Percentiles rank a stretch among this genome's conserved stretches.
Evolutionary conservation across 1,140 invertebrate genomes (phyloP).

Genomic region (Lucilia sericata): DNA sequence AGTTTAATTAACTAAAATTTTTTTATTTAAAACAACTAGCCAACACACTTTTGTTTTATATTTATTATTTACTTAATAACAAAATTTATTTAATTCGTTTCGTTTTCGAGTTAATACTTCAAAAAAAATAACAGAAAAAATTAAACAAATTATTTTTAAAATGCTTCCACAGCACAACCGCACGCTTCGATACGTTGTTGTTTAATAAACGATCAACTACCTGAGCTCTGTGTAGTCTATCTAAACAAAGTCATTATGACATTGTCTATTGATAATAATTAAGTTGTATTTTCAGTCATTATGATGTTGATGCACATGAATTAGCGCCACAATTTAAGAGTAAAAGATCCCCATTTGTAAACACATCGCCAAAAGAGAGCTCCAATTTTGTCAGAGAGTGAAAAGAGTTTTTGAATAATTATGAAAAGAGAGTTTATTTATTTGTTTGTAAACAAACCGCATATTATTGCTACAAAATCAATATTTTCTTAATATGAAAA

Average conservation of each 20-base stretch:
- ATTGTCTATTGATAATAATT: not conserved
- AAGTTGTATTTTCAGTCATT: slow-evolving; percentile 1
- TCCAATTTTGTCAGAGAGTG: not conserved
- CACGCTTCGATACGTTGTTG: slow-evolving; percentile 40
- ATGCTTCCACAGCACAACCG: not conserved
- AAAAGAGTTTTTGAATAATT: not conserved
- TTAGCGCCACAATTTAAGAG: slow-evolving; percentile 19
- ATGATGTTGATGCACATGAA: slow-evolving; percentile 21
- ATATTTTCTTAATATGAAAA: no score
- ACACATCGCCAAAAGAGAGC: not conserved
- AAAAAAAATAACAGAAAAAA: not conserved
- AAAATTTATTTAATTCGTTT: not conserved
- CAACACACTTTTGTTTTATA: not conserved
- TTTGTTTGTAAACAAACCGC: not conserved
- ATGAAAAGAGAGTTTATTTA: not conserved
- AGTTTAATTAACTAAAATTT: not conserved
- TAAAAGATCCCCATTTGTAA: not conserved
- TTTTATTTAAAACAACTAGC: not conserved
- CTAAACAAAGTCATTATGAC: not conserved
- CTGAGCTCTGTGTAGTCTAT: slow-evolving; percentile 36
- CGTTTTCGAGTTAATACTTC: not conserved
- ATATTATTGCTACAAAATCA: no score
- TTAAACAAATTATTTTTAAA: not conserved
- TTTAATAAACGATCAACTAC: slow-evolving; percentile 39
- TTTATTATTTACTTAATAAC: not conserved